Conservation (phyloP, 2,113 vertebrate species). For the Tyrannus savana region DNA sequence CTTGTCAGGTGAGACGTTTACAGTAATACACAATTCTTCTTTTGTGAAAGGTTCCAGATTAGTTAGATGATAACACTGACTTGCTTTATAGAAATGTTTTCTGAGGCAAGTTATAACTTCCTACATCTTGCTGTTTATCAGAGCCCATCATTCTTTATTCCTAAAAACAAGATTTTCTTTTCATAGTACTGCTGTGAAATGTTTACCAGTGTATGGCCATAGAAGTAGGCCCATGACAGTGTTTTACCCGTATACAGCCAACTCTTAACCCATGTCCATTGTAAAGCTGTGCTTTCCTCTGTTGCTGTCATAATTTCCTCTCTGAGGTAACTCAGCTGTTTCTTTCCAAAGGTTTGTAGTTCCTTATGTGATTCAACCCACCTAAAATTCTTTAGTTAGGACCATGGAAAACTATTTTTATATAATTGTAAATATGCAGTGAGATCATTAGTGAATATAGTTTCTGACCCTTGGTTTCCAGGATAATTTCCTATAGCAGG, state of each 20-base stretch:
- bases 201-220: neutral
- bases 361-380: neutral
- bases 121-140: fast-evolving
- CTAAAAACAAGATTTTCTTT: neutral
- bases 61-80: neutral
- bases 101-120: neutral
- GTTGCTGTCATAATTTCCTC: neutral
- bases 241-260: neutral
- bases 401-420: conserved; percentile 17
- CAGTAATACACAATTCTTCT: neutral
- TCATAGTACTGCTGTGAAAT: neutral
- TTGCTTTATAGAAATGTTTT: neutral
- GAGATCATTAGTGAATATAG: neutral
- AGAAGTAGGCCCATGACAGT: neutral
- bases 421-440: neutral
- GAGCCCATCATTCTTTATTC: neutral
- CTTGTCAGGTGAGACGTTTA: neutral
- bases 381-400: neutral
- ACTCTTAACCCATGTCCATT: neutral
- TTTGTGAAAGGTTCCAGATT: neutral
- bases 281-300: neutral
- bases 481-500: neutral
- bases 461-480: neutral
- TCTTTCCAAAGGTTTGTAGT: conserved; percentile 5
- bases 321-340: neutral